These are phyloP conservation scores for Aegypius monachus DNA, from an alignment of 2,113 vertebrate genomes.

Conservation along the genomic window DNA sequence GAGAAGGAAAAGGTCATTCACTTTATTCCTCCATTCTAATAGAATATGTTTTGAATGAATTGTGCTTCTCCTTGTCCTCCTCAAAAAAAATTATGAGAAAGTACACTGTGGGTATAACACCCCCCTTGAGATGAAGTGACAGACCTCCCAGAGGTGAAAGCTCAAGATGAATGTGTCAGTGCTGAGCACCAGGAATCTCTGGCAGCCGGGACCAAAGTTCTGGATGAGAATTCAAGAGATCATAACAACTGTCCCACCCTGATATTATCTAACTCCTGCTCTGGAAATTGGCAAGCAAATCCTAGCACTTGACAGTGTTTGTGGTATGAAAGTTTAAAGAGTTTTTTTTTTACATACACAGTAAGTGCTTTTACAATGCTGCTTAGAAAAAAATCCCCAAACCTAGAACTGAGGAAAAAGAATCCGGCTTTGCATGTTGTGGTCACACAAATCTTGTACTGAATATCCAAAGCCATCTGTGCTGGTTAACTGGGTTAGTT, in stretches of 20 bases:
- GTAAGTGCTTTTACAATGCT: slow-evolving; percentile 15
- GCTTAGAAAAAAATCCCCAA: not conserved
- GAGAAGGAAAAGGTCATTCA: not conserved
- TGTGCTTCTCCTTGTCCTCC: not conserved
- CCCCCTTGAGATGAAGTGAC: not conserved
- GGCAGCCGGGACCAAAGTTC: not conserved
- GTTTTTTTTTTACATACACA: not conserved
- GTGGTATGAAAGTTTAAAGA: not conserved
- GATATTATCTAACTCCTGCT: slow-evolving; percentile 28
- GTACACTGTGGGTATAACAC: not conserved
- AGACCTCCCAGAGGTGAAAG: not conserved
- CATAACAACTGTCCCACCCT: not conserved
- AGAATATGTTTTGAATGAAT: not conserved
- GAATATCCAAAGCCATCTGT: not conserved
- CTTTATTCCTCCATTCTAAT: not conserved
- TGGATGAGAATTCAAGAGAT: not conserved
- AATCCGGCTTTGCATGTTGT: not conserved
- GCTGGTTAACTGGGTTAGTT: not conserved
- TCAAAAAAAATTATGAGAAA: not conserved
- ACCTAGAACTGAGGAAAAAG: not conserved
- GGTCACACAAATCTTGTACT: not conserved
- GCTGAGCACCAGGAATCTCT: slow-evolving; percentile 10
- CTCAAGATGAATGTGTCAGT: not conserved
- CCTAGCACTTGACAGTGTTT: slow-evolving; percentile 25
- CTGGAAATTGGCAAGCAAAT: slow-evolving; percentile 44